phyloP scores from a whole-genome alignment of 1,140 invertebrate species.

The Streblospio benedicti region DNA sequence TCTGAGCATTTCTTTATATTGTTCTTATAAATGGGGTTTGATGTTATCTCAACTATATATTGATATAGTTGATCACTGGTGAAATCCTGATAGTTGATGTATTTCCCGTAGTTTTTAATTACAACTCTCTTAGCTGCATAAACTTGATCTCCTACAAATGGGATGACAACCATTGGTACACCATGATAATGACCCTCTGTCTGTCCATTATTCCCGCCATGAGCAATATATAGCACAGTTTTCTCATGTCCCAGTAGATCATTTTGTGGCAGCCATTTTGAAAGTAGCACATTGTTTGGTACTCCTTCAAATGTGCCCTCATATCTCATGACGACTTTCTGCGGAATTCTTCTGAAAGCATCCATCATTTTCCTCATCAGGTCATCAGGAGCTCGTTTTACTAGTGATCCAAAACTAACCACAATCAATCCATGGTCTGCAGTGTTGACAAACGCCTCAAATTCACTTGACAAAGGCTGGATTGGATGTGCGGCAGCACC shows the following conservation, averaged over 20 bases:
- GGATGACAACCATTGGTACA: constrained; percentile 64
- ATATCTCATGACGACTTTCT: constrained; percentile 52
- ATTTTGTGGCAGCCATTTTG: constrained; percentile 71
- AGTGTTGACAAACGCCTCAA: too few relatives aligned
- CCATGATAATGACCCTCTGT: constrained; percentile 65
- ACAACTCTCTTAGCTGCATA: constrained; percentile 43
- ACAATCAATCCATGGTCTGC: too few relatives aligned
- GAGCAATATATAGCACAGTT: constrained; percentile 59
- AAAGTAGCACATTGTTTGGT: constrained; percentile 62
- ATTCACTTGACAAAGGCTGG: constrained; percentile 2
- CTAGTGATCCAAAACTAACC: too few relatives aligned
- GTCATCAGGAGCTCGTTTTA: too few relatives aligned
- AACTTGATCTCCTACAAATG: constrained; percentile 60
- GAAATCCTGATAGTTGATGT: constrained; percentile 29
- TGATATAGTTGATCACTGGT: constrained; percentile 26
- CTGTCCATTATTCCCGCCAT: constrained; percentile 64
- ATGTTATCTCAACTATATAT: constrained; percentile 25
- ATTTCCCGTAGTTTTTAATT: constrained; percentile 36
- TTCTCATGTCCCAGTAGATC: constrained; percentile 58
- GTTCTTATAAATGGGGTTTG: constrained; percentile 4
- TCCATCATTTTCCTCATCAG: constrained; percentile 44
- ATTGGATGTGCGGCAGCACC: neutral
- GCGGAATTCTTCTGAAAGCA: constrained; percentile 47
- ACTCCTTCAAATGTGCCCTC: constrained; percentile 48
- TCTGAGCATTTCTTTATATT: constrained; percentile 5